Evolutionary conservation across 2,888 invertebrate species (phyloP).

Genomic region (Adela reaumurella): DNA sequence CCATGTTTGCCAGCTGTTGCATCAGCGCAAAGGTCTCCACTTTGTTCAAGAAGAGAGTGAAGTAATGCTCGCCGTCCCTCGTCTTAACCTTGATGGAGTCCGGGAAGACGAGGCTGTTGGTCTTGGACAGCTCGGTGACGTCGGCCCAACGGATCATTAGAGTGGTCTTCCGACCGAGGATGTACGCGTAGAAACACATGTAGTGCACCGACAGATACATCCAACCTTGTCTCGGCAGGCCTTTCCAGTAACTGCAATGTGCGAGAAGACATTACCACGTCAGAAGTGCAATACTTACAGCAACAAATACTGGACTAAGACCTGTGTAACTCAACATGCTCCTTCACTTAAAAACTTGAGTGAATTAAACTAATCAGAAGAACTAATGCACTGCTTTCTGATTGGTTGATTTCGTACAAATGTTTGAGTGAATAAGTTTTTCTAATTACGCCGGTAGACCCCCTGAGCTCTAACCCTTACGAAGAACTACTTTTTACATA

Average conservation of each 20-base stretch:
- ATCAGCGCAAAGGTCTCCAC: constrained; percentile 88
- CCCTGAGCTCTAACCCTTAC: too few relatives aligned
- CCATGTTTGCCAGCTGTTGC: constrained; percentile 94
- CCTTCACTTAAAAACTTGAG: too few relatives aligned
- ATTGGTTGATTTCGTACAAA: too few relatives aligned
- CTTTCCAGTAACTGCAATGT: constrained; percentile 82
- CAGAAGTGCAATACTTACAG: too few relatives aligned
- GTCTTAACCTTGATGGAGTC: constrained; percentile 86
- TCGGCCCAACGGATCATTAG: constrained; percentile 89
- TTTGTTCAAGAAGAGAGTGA: constrained; percentile 87
- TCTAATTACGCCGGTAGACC: too few relatives aligned
- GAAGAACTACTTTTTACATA: too few relatives aligned
- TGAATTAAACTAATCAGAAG: too few relatives aligned
- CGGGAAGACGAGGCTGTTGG: constrained; percentile 73
- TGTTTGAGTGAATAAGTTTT: too few relatives aligned
- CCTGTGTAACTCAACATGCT: too few relatives aligned
- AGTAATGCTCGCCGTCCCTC: constrained; percentile 81
- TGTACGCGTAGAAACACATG: constrained; percentile 92
- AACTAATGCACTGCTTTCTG: too few relatives aligned
- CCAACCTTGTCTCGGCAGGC: constrained; percentile 94
- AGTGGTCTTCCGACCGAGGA: constrained; percentile 87
- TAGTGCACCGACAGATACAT: constrained; percentile 95
- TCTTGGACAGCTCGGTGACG: constrained; percentile 75
- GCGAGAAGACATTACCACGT: too few relatives aligned
- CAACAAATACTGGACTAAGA: too few relatives aligned